phyloP scores from a whole-genome alignment of 35 echinoderm and acorn worm genomes.

The Acanthaster planci region DNA sequence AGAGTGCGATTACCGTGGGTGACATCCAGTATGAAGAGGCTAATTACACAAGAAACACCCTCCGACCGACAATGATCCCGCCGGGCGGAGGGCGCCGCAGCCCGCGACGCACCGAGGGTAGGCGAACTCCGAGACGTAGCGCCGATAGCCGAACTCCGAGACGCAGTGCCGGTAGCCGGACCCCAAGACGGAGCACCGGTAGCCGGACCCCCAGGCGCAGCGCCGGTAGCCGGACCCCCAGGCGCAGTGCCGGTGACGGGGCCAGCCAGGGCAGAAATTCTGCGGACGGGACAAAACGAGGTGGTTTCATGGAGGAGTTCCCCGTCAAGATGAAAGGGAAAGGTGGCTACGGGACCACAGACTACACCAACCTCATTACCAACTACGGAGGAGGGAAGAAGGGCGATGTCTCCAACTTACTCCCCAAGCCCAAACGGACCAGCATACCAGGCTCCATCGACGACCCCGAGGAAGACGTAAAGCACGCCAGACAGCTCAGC shows the following conservation, averaged over 20 bases:
- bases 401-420: background rate
- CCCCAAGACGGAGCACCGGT: background rate
- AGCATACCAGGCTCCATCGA: constrained; percentile 28
- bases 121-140: background rate
- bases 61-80: background rate
- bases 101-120: background rate
- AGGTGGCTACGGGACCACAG: background rate
- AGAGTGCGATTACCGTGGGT: constrained; percentile 8
- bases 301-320: background rate
- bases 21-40: background rate
- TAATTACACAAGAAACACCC: background rate
- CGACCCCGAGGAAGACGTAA: background rate
- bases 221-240: background rate
- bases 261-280: constrained; percentile 36
- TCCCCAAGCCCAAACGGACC: background rate
- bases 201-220: background rate
- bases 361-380: background rate
- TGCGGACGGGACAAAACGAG: background rate
- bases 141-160: background rate
- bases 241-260: constrained; percentile 43
- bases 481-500: background rate
- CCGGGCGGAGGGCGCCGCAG: background rate
- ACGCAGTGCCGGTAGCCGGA: background rate
- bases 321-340: constrained; percentile 13
- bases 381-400: constrained; percentile 9